Evolutionary conservation across 2,888 invertebrate species (phyloP).

Genomic region (Tenthredo mesomela): DNA sequence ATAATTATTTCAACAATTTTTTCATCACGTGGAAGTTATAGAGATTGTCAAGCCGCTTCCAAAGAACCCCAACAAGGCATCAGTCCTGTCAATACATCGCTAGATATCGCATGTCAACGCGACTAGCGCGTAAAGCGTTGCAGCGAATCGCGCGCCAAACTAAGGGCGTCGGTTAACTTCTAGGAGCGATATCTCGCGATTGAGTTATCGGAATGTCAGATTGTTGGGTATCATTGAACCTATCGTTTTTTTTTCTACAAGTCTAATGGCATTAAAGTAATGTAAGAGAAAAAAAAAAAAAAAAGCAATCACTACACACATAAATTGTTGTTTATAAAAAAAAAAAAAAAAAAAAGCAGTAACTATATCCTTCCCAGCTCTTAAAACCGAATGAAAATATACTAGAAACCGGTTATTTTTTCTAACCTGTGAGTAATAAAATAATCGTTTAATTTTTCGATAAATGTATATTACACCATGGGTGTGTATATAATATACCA

Average conservation of each 20-base stretch:
- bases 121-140: background rate
- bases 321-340: background rate
- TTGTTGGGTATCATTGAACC: background rate
- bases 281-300: background rate
- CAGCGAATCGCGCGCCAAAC: background rate
- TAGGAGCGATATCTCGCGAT: background rate
- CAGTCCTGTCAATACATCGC: background rate
- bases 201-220: background rate
- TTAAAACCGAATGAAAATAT: background rate
- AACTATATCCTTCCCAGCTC: background rate
- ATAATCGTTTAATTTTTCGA: background rate
- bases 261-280: background rate
- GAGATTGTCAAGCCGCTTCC: background rate
- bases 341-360: too few relatives aligned
- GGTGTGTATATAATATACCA: too few relatives aligned
- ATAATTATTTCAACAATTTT: background rate
- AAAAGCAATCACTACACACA: background rate
- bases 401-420: background rate
- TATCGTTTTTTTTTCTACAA: background rate
- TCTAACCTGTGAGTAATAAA: background rate
- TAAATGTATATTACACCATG: background rate
- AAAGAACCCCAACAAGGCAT: background rate
- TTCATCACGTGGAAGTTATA: background rate
- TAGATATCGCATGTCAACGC: background rate
- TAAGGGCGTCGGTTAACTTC: background rate